Evolutionary conservation across 2,888 invertebrate species (phyloP).

Genomic region (Onchidella celtica): DNA sequence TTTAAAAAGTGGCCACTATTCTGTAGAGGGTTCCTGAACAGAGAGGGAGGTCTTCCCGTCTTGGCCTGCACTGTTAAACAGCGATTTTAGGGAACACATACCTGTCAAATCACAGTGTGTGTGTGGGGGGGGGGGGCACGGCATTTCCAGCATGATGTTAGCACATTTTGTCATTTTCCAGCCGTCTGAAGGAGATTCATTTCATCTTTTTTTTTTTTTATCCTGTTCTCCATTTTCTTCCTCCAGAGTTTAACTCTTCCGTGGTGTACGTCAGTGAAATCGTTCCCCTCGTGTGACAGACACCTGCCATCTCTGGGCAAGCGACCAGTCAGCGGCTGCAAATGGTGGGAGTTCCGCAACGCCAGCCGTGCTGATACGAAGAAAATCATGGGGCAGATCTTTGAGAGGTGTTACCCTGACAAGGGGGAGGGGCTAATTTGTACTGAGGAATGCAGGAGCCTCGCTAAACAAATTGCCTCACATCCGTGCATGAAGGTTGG

Average conservation of each 20-base stretch:
- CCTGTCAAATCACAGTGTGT: too few species aligned
- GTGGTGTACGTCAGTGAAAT: conserved; percentile 56
- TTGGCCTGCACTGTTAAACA: too few species aligned
- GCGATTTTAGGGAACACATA: too few species aligned
- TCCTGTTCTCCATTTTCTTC: neutral
- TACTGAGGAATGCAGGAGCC: conserved; percentile 5
- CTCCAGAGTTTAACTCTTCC: conserved; percentile 52
- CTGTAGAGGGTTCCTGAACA: too few species aligned
- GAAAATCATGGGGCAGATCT: neutral
- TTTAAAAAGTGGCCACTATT: too few species aligned
- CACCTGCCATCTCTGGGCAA: conserved; percentile 46
- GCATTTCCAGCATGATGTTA: too few species aligned
- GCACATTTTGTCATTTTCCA: too few species aligned
- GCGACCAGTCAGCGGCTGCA: conserved; percentile 42
- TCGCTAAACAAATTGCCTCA: neutral
- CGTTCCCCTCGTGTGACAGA: conserved; percentile 55
- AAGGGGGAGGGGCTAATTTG: neutral
- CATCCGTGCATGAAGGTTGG: conserved; percentile 40
- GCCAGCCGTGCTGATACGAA: conserved; percentile 27
- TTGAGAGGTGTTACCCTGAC: conserved; percentile 11
- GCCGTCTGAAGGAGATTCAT: too few species aligned
- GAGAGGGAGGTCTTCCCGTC: too few species aligned
- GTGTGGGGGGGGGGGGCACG: too few species aligned
- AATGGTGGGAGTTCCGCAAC: conserved; percentile 46
- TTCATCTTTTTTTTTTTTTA: neutral